phyloP scores from a whole-genome alignment of 1,140 invertebrate species.

The Zaprionus gabonicus region DNA sequence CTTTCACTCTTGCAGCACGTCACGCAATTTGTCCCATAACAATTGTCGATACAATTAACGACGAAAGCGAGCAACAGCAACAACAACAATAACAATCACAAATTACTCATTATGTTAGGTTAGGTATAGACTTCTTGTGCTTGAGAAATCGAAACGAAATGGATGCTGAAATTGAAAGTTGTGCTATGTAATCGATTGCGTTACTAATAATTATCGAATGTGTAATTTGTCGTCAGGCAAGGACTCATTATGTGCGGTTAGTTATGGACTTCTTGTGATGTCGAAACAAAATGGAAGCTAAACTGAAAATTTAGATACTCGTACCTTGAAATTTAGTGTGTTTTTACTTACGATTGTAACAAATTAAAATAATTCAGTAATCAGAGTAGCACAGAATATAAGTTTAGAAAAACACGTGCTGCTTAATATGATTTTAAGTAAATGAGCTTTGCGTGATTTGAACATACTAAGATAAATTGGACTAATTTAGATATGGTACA shows the following conservation, averaged over 20 bases:
- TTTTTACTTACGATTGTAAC: too few relatives aligned
- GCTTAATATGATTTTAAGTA: too few relatives aligned
- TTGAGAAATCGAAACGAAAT: neutral
- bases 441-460: too few relatives aligned
- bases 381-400: too few relatives aligned
- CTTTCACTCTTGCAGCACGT: conserved; percentile 61
- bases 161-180: neutral
- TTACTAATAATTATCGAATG: neutral
- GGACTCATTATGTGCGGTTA: conserved; percentile 13
- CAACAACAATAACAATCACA: conserved; percentile 10
- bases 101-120: neutral
- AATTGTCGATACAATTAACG: conserved; percentile 57
- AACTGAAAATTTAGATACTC: too few relatives aligned
- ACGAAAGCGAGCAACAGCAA: conserved; percentile 55
- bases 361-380: too few relatives aligned
- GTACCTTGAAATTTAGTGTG: too few relatives aligned
- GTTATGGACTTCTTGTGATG: conserved; percentile 34
- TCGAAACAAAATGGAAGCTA: conserved; percentile 59
- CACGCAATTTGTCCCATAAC: conserved; percentile 66
- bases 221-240: neutral
- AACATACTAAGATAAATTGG: too few relatives aligned
- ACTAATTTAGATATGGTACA: too few relatives aligned
- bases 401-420: too few relatives aligned
- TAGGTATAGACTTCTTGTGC: neutral
- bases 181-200: neutral